These are phyloP conservation scores for Drosophila bocqueti DNA, from an alignment of 1,140 invertebrate genomes.

Conservation along the genomic window DNA sequence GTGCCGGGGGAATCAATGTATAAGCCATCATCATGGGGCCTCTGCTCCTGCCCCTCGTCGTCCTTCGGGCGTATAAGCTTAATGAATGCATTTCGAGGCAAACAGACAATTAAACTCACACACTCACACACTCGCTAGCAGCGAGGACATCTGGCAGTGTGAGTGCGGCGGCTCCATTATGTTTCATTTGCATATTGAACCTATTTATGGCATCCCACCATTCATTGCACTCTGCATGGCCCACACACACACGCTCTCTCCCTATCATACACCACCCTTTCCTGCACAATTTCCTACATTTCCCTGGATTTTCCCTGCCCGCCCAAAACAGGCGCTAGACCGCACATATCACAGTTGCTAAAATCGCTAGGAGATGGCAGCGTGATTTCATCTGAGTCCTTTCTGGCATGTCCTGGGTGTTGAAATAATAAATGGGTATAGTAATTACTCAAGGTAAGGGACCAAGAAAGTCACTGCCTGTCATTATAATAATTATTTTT, in stretches of 20 bases:
- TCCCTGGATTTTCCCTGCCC: slow-evolving; percentile 28
- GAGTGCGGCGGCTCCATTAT: slow-evolving; percentile 49
- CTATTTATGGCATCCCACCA: slow-evolving; percentile 58
- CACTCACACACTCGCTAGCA: slow-evolving; percentile 12
- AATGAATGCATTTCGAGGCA: slow-evolving; percentile 60
- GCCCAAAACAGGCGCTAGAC: slow-evolving; percentile 39
- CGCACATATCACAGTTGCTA: slow-evolving; percentile 9
- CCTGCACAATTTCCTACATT: slow-evolving; percentile 8
- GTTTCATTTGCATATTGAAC: slow-evolving; percentile 66
- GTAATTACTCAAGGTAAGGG: background rate
- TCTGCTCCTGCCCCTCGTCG: background rate
- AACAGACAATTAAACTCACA: slow-evolving; percentile 57
- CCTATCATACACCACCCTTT: background rate
- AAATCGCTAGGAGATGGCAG: slow-evolving; percentile 30
- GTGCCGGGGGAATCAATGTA: slow-evolving; percentile 23
- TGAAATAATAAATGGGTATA: background rate
- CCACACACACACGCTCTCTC: background rate
- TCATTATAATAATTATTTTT: background rate
- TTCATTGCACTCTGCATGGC: slow-evolving; percentile 34
- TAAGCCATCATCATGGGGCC: slow-evolving; percentile 3
- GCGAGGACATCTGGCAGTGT: slow-evolving; percentile 24
- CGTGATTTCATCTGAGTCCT: slow-evolving; percentile 15
- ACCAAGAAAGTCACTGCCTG: background rate
- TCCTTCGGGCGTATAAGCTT: slow-evolving; percentile 42
- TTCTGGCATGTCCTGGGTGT: background rate